phyloP scores from a whole-genome alignment of 2,797 vertebrate species.

The Anguilla megastoma region DNA sequence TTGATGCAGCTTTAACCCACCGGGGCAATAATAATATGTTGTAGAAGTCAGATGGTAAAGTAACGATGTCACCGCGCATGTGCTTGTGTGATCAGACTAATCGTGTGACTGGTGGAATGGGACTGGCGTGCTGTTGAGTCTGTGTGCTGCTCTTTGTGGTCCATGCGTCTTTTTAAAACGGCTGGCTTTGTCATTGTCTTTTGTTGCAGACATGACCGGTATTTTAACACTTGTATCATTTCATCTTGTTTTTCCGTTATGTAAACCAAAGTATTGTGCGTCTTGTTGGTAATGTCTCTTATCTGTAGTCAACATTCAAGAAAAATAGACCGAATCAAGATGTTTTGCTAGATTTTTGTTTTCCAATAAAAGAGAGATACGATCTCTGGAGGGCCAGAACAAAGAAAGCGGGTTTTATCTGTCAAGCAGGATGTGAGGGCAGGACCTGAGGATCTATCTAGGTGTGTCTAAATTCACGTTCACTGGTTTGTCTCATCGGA shows the following conservation, averaged over 20 bases:
- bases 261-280: conserved; percentile 56
- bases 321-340: neutral
- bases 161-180: conserved; percentile 37
- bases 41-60: conserved; percentile 44
- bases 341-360: neutral
- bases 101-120: conserved; percentile 62
- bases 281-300: conserved; percentile 53
- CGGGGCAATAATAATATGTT: neutral
- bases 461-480: neutral
- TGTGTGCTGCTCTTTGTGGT: conserved; percentile 57
- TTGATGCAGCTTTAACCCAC: neutral
- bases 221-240: conserved; percentile 24
- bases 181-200: neutral
- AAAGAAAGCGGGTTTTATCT: neutral
- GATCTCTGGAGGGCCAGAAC: neutral
- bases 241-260: conserved; percentile 47
- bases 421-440: neutral
- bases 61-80: conserved; percentile 54
- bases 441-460: neutral
- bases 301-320: conserved; percentile 8
- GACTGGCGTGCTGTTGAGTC: conserved; percentile 63
- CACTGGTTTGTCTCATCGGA: neutral
- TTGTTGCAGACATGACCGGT: neutral
- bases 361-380: neutral
- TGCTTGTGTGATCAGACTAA: conserved; percentile 55